Evolutionary conservation across 2,113 vertebrate species (phyloP).

Genomic region (Microcebus murinus): DNA sequence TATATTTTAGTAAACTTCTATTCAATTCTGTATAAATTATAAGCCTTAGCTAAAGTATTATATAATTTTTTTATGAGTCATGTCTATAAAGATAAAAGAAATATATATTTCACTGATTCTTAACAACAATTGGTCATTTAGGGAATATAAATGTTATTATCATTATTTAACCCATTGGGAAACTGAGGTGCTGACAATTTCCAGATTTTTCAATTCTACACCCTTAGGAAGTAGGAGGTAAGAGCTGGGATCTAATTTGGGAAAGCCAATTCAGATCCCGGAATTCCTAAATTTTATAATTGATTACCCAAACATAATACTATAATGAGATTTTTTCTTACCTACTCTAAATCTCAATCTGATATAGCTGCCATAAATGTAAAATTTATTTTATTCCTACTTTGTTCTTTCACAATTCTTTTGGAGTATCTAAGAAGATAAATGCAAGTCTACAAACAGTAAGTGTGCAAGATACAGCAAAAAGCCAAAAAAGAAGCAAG

Average conservation of each 20-base stretch:
- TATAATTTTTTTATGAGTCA: background rate
- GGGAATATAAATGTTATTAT: background rate
- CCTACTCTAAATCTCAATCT: background rate
- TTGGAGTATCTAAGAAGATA: background rate
- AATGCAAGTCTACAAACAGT: background rate
- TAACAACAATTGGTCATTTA: background rate
- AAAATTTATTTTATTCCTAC: background rate
- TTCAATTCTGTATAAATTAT: background rate
- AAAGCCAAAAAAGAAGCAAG: background rate
- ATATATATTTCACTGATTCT: background rate
- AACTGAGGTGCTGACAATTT: background rate
- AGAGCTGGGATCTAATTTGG: fast-evolving
- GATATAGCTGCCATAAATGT: background rate
- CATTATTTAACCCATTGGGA: background rate
- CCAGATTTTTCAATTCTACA: background rate
- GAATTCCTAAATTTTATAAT: background rate
- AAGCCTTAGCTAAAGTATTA: background rate
- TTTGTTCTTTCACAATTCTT: background rate
- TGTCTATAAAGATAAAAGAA: background rate
- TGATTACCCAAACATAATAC: background rate
- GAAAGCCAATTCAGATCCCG: background rate
- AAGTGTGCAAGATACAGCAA: background rate
- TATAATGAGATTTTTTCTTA: background rate
- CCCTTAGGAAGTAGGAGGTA: background rate
- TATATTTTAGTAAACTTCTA: background rate